Percentiles rank a stretch among this genome's conserved stretches.
These are phyloP conservation scores for Arothron firmamentum DNA, from an alignment of 2,113 vertebrate genomes.

Conservation along the genomic window DNA sequence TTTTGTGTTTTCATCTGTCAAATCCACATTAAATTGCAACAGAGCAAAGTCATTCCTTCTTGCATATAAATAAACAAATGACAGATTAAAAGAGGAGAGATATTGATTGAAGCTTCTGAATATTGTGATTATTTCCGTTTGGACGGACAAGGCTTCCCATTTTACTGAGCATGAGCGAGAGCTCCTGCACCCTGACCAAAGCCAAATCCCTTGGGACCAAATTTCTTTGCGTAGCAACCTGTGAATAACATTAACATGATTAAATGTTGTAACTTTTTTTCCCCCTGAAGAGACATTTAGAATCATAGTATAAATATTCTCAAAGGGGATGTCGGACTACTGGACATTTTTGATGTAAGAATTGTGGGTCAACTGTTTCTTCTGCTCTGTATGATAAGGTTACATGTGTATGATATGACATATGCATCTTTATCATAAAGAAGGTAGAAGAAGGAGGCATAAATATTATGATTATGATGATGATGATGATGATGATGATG, in stretches of 20 bases:
- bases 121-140: slow-evolving; percentile 5
- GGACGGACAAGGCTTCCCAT: slow-evolving; percentile 10
- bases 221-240: slow-evolving; percentile 96
- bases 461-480: too few species aligned
- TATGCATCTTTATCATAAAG: too few species aligned
- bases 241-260: slow-evolving; percentile 30
- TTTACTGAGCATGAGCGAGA: slow-evolving; percentile 86
- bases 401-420: too few species aligned
- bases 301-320: slow-evolving; percentile 1
- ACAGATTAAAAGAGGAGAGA: slow-evolving; percentile 5
- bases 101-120: slow-evolving; percentile 26
- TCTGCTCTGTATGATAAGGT: too few species aligned
- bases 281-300: background rate
- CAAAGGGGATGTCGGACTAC: background rate
- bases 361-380: too few species aligned
- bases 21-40: background rate
- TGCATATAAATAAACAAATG: background rate
- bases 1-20: too few species aligned
- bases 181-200: slow-evolving; percentile 94
- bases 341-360: background rate
- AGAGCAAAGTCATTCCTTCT: background rate
- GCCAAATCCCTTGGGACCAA: slow-evolving; percentile 95
- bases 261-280: background rate
- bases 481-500: too few species aligned
- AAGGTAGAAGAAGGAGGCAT: too few species aligned